Evolutionary conservation across 2,888 invertebrate species (phyloP).

Genomic region (Tuta absoluta): DNA sequence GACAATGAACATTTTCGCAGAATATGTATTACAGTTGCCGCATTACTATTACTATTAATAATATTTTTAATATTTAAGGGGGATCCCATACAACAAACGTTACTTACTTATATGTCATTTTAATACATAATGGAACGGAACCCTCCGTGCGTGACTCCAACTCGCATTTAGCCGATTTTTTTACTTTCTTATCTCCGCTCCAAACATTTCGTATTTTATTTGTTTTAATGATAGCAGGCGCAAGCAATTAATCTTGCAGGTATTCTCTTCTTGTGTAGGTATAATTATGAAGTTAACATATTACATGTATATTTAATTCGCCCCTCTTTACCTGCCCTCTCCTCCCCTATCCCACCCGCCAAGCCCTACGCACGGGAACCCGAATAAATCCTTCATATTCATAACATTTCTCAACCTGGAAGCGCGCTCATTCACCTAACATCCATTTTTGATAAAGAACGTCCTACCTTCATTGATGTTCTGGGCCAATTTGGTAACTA

Average conservation of each 20-base stretch:
- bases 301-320: conserved; percentile 59
- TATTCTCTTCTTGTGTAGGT: conserved; percentile 41
- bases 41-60: too few relatives aligned
- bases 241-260: conserved; percentile 45
- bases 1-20: too few relatives aligned
- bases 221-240: conserved; percentile 23
- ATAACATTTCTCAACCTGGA: conserved; percentile 39
- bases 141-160: too few relatives aligned
- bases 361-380: conserved; percentile 34
- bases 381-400: conserved; percentile 50
- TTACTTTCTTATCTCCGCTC: neutral
- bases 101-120: too few relatives aligned
- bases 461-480: too few relatives aligned
- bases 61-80: too few relatives aligned
- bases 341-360: conserved; percentile 18
- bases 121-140: too few relatives aligned
- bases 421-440: conserved; percentile 13
- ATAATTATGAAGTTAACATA: conserved; percentile 50
- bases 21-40: too few relatives aligned
- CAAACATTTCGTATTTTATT: conserved; percentile 17
- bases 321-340: conserved; percentile 30
- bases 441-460: conserved; percentile 10
- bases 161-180: too few relatives aligned
- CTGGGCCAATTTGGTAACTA: too few relatives aligned
- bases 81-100: too few relatives aligned